Conservation (phyloP, 1,140 invertebrate species). For the Megalonaias nervosa region DNA sequence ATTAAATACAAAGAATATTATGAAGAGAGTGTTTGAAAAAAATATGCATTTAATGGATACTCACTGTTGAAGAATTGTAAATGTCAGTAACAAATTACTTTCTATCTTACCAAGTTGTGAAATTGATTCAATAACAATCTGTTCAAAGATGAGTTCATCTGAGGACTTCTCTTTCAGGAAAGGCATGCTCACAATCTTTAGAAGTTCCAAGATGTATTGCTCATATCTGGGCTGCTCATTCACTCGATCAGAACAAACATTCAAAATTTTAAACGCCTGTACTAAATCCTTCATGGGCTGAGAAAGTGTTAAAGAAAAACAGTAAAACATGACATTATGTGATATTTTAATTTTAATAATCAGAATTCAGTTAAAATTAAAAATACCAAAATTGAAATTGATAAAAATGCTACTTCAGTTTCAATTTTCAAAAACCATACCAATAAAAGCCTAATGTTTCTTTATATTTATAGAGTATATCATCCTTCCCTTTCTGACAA, state of each 20-base stretch:
- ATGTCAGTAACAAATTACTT: background rate
- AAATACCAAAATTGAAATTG: too few relatives aligned
- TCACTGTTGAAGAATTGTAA: background rate
- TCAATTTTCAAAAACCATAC: too few relatives aligned
- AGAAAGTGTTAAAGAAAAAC: slow-evolving; percentile 33
- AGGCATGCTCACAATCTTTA: slow-evolving; percentile 65
- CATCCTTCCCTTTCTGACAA: too few relatives aligned
- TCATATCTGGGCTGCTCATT: slow-evolving; percentile 62
- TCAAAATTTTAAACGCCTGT: slow-evolving; percentile 68
- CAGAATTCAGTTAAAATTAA: too few relatives aligned
- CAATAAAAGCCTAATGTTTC: too few relatives aligned
- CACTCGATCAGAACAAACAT: slow-evolving; percentile 69
- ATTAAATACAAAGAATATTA: too few relatives aligned
- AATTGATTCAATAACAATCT: slow-evolving; percentile 68
- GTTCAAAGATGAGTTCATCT: slow-evolving; percentile 69
- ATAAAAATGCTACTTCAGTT: too few relatives aligned
- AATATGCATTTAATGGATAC: too few relatives aligned
- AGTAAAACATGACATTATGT: background rate
- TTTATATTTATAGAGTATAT: too few relatives aligned
- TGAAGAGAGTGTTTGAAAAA: too few relatives aligned
- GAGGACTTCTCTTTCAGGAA: slow-evolving; percentile 71
- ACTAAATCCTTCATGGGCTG: slow-evolving; percentile 70
- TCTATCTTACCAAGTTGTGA: slow-evolving; percentile 67
- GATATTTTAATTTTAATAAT: background rate
- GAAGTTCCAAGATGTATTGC: slow-evolving; percentile 64